Conservation (phyloP, 2,888 invertebrate species). For the Cephus pulcher region DNA sequence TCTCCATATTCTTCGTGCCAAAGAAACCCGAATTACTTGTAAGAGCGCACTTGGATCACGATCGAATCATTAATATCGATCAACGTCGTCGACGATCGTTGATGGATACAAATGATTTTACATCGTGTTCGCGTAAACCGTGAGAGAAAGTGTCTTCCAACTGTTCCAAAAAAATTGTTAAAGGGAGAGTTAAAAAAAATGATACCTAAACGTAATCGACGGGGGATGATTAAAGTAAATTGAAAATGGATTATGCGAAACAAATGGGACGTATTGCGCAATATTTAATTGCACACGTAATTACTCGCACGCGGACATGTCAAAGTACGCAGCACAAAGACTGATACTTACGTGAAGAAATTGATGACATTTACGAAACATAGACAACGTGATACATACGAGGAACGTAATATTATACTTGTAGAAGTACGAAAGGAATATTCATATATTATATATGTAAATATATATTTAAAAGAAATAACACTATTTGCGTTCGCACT, state of each 20-base stretch:
- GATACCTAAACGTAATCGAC: conserved; percentile 3
- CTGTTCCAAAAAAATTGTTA: conserved; percentile 26
- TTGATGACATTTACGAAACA: background rate
- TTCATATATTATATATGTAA: conserved; percentile 7
- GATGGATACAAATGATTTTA: background rate
- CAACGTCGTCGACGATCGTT: too few relatives aligned
- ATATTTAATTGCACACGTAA: conserved; percentile 18
- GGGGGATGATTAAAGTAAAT: background rate
- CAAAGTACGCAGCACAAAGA: conserved; percentile 50
- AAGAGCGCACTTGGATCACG: conserved; percentile 19
- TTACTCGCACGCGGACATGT: conserved; percentile 25
- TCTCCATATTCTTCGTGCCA: conserved; percentile 38
- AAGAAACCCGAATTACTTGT: conserved; percentile 33
- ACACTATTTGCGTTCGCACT: background rate
- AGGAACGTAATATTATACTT: conserved; percentile 25
- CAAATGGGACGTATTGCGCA: conserved; percentile 6
- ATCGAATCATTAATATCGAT: too few relatives aligned
- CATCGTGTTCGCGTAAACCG: conserved; percentile 25
- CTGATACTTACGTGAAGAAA: conserved; percentile 47
- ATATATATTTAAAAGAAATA: conserved; percentile 8
- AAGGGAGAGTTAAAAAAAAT: conserved; percentile 12
- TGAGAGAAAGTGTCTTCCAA: conserved; percentile 49
- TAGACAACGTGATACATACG: background rate
- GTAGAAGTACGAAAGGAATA: conserved; percentile 29
- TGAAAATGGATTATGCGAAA: conserved; percentile 2